Percentiles rank a stretch among this genome's conserved stretches.
These are phyloP conservation scores for Drosophila nigritarsus DNA, from an alignment of 2,888 invertebrate species.

Conservation along the genomic window DNA sequence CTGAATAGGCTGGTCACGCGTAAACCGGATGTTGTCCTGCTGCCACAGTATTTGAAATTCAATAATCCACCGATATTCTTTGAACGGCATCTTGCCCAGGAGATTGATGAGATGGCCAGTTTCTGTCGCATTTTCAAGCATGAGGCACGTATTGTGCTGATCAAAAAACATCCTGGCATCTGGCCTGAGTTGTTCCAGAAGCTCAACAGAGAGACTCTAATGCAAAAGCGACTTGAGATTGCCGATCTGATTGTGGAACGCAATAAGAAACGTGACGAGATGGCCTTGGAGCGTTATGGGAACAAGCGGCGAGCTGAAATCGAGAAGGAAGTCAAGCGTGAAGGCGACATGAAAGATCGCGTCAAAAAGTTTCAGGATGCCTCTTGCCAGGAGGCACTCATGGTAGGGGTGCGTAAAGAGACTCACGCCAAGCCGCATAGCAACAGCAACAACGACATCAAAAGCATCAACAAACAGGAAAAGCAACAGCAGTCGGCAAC, in stretches of 20 bases:
- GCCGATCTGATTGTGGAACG: conserved; percentile 80
- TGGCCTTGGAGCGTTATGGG: conserved; percentile 79
- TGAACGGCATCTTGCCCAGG: conserved; percentile 82
- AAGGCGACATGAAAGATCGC: conserved; percentile 81
- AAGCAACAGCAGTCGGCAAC: conserved; percentile 30
- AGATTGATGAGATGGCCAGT: conserved; percentile 83
- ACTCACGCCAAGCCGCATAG: conserved; percentile 59
- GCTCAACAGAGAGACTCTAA: conserved; percentile 78
- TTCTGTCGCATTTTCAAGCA: conserved; percentile 83
- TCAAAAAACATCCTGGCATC: conserved; percentile 81
- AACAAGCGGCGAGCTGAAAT: conserved; percentile 81
- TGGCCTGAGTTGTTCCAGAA: conserved; percentile 83
- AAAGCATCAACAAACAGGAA: conserved; percentile 16
- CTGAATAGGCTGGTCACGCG: conserved; percentile 81
- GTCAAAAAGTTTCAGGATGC: conserved; percentile 79
- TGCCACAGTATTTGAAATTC: conserved; percentile 83
- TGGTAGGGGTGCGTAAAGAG: conserved; percentile 79
- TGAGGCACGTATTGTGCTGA: conserved; percentile 82
- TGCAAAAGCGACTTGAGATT: conserved; percentile 82
- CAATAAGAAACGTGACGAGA: conserved; percentile 82
- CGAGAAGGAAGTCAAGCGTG: conserved; percentile 81
- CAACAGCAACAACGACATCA: conserved; percentile 23
- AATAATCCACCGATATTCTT: conserved; percentile 85
- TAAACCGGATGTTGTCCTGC: conserved; percentile 83
- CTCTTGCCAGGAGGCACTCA: conserved; percentile 77